Percentiles rank a stretch among this genome's conserved stretches.
Evolutionary conservation across 2,888 invertebrate species (phyloP).

Genomic region (Odontomyia ornata): DNA sequence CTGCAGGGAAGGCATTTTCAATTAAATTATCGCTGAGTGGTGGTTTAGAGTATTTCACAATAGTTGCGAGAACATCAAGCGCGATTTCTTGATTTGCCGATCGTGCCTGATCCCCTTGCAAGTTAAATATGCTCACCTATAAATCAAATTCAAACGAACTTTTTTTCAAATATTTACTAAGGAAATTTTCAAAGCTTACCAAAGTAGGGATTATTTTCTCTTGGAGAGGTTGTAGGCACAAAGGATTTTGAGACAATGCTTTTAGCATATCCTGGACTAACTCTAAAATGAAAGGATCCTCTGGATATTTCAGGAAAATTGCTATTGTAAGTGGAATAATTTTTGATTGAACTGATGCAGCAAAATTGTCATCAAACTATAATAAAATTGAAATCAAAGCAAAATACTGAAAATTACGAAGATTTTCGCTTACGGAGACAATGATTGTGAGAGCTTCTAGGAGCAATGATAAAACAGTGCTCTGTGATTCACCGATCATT

Average conservation of each 20-base stretch:
- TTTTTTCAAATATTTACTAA: neutral
- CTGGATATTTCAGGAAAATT: constrained; percentile 72
- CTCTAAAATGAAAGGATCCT: constrained; percentile 71
- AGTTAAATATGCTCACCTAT: constrained; percentile 62
- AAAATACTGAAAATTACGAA: neutral
- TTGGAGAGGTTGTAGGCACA: constrained; percentile 69
- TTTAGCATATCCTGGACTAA: constrained; percentile 73
- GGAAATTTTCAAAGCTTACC: constrained; percentile 59
- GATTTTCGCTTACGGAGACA: constrained; percentile 62
- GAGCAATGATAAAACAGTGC: constrained; percentile 66
- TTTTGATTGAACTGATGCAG: constrained; percentile 70
- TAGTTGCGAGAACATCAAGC: constrained; percentile 72
- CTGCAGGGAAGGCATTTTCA: constrained; percentile 73
- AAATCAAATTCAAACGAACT: neutral
- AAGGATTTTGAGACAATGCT: constrained; percentile 69
- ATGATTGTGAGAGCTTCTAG: constrained; percentile 67
- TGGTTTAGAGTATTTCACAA: constrained; percentile 70
- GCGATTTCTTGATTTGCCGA: constrained; percentile 67
- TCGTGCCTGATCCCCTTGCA: constrained; percentile 58
- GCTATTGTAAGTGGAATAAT: constrained; percentile 74
- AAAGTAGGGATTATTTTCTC: constrained; percentile 74
- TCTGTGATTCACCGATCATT: constrained; percentile 65
- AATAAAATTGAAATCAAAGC: constrained; percentile 47
- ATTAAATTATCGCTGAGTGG: constrained; percentile 70
- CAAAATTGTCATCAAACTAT: constrained; percentile 71